phyloP scores from a whole-genome alignment of 2,113 vertebrate species.

The Octodon degus region DNA sequence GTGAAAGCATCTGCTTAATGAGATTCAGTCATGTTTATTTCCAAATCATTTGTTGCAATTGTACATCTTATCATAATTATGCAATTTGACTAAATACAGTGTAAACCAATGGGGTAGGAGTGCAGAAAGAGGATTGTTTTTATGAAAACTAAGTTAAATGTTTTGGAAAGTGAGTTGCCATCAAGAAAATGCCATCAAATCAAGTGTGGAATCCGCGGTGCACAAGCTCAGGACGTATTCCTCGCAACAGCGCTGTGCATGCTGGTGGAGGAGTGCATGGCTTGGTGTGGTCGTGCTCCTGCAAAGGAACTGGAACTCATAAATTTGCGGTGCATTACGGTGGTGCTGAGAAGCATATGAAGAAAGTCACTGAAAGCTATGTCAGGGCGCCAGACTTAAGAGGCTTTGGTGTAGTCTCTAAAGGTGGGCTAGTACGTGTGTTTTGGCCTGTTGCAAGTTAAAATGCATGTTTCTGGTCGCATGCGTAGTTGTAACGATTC shows the following conservation, averaged over 20 bases:
- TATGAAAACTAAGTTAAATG: neutral
- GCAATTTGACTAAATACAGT: neutral
- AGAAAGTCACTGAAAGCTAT: neutral
- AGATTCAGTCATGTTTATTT: neutral
- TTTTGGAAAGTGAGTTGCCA: neutral
- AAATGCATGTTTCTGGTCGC: neutral
- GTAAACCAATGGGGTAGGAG: neutral
- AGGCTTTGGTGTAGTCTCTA: no score
- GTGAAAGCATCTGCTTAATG: neutral
- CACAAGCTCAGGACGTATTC: fast-evolving
- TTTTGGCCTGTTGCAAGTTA: neutral
- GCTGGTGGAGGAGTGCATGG: neutral
- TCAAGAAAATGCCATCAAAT: neutral
- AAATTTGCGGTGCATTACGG: fast-evolving
- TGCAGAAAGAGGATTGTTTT: neutral
- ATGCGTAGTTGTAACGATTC: neutral
- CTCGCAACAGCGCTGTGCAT: fast-evolving
- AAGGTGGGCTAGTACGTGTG: neutral
- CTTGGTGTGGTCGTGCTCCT: fast-evolving
- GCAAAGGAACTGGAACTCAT: neutral
- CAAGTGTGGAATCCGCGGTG: neutral
- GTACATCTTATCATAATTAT: neutral
- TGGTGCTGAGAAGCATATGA: fast-evolving
- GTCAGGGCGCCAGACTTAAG: fast-evolving
- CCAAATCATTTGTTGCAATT: neutral